Evolutionary conservation across 2,797 vertebrate genomes (phyloP).

Genomic region (Propithecus deckenii): DNA sequence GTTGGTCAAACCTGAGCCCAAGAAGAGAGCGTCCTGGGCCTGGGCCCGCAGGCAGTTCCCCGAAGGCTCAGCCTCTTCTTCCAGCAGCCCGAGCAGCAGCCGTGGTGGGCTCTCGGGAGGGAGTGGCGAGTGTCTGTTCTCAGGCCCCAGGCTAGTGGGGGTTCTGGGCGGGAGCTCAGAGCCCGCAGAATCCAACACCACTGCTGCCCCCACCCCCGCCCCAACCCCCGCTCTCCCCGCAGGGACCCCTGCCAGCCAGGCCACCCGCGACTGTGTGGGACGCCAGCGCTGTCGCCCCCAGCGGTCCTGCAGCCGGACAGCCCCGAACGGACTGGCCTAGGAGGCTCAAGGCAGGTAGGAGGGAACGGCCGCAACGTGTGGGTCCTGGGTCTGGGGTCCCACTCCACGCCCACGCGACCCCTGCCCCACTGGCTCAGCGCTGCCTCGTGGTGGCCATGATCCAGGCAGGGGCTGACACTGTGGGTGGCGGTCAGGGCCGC

Average conservation of each 20-base stretch:
- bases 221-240: background rate
- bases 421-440: background rate
- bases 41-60: background rate
- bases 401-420: background rate
- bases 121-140: constrained; percentile 2
- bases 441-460: fast-evolving
- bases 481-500: fast-evolving
- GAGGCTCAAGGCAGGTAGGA: constrained; percentile 52
- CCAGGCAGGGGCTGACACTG: background rate
- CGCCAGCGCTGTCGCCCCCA: background rate
- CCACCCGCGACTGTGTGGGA: background rate
- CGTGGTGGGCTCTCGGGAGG: background rate
- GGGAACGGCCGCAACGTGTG: fast-evolving
- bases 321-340: background rate
- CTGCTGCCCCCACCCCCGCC: background rate
- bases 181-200: constrained; percentile 58
- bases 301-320: background rate
- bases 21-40: background rate
- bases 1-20: constrained; percentile 51
- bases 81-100: background rate
- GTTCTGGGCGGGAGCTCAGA: constrained; percentile 59
- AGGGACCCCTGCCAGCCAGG: constrained; percentile 53
- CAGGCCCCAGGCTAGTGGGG: constrained; percentile 52
- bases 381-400: background rate
- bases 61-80: background rate